Conservation (phyloP, 1,140 invertebrate species). For the Drosophila bipectinata region DNA sequence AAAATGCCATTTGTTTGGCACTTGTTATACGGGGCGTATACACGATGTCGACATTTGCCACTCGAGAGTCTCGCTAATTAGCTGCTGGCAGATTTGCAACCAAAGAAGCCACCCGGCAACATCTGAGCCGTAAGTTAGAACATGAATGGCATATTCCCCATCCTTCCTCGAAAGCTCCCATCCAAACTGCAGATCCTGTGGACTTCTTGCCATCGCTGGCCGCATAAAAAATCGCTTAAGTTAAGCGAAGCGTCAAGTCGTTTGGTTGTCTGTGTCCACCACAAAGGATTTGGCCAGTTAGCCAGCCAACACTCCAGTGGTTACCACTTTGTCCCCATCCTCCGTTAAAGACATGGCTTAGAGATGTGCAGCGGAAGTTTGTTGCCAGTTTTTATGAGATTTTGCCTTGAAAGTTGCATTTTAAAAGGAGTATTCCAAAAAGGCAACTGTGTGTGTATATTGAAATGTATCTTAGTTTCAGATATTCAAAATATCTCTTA, state of each 20-base stretch:
- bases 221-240: slow-evolving; percentile 80
- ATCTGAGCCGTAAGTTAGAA: slow-evolving; percentile 27
- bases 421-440: too few species aligned
- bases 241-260: slow-evolving; percentile 81
- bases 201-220: slow-evolving; percentile 24
- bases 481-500: neutral
- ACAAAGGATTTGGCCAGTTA: slow-evolving; percentile 79
- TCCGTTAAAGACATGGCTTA: slow-evolving; percentile 16
- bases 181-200: neutral
- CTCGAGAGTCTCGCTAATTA: slow-evolving; percentile 65
- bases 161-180: neutral
- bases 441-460: too few species aligned
- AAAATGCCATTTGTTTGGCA: slow-evolving; percentile 66
- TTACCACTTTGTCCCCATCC: slow-evolving; percentile 10
- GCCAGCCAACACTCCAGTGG: slow-evolving; percentile 69
- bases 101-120: slow-evolving; percentile 17
- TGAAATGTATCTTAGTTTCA: too few species aligned
- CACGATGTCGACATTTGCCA: slow-evolving; percentile 76
- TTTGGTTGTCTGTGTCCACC: slow-evolving; percentile 70
- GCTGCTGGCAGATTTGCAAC: slow-evolving; percentile 72
- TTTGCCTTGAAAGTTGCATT: neutral
- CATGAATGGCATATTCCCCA: slow-evolving; percentile 57
- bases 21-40: slow-evolving; percentile 69
- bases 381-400: slow-evolving; percentile 17
- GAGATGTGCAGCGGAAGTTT: slow-evolving; percentile 59